Base-by-base conservation (phyloP, 2,113 vertebrate species). In the Gopherus evgoodei region DNA sequence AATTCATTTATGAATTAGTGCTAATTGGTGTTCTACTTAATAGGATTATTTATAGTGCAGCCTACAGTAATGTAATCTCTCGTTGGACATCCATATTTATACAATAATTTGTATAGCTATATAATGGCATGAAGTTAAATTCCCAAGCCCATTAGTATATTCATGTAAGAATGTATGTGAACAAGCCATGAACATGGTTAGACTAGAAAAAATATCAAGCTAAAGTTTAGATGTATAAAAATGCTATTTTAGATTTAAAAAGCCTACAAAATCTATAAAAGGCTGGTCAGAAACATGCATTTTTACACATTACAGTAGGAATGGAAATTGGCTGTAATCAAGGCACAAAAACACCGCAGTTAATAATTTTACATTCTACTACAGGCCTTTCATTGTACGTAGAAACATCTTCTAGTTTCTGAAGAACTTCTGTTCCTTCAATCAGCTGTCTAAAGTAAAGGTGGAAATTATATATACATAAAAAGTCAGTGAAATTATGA, bases 351-450 rank as follows among this genome's bases (percentile, higher is more conserved):
- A 97, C 82, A 49, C 99, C 99, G 97, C 99, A 99, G 62, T 97
- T 93, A 56, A 49, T 85, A 90, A 99, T 97, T 97, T 89, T 98
- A 96, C 99, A 99, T 21, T 97, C 93, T 86, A 96, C 82, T 14
- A 89, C 90, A 75, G 99, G 99, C 91, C 99, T 98, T 97, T 99
- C 98, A 1, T 99, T 99, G 91, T 93, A 96, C 7, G 98, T 99
- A 42, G 97, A 94, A 50, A 98, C 91, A 1, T 87, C 96, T 97
- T 99, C 99, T 89, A 99, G 84, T 89, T 94, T 98, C 92, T 95
- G 97, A 56, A 99, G 98, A 89, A 98, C 97, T 6, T 99, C 97
- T 0, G 97, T 98, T 95, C 99, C 99, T 97, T 99, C 99, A 12
- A 99, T 97, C 59, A 99, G 80, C 95, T 99, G 98, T 93, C 99